phyloP scores from a whole-genome alignment of 2,113 vertebrate genomes.

The Clinocottus analis region DNA sequence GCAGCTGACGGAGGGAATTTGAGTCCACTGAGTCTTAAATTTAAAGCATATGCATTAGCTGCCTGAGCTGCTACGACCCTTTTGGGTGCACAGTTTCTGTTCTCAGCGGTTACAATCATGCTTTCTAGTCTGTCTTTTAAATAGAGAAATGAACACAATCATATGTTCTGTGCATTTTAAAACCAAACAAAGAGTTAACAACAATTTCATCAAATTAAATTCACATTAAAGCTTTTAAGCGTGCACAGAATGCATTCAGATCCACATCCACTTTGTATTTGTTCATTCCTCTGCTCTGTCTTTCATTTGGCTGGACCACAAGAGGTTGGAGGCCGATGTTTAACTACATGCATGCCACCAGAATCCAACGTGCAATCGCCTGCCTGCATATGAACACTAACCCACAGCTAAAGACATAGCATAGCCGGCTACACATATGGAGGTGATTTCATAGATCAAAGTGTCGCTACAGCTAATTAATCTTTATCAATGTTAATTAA shows the following conservation, averaged over 20 bases:
- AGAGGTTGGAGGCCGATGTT: background rate
- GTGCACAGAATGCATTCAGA: background rate
- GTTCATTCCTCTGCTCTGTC: background rate
- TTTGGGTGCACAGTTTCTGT: background rate
- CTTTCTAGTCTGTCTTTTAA: background rate
- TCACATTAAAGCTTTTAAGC: background rate
- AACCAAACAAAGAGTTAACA: background rate
- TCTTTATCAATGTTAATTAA: conserved; percentile 80
- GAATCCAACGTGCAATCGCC: background rate
- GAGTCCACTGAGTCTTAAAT: background rate
- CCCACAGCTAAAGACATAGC: conserved; percentile 21
- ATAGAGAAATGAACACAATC: background rate
- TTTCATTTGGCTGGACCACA: background rate
- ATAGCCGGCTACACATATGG: conserved; percentile 61
- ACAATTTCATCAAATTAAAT: background rate
- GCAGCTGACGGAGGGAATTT: background rate
- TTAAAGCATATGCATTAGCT: background rate
- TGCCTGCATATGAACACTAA: background rate
- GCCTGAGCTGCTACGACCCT: background rate
- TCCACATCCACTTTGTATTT: background rate
- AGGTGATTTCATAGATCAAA: conserved; percentile 77
- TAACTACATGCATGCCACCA: background rate
- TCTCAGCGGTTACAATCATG: background rate
- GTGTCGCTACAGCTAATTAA: conserved; percentile 78
- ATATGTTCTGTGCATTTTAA: conserved; percentile 4